Percentiles rank a stretch among this genome's conserved stretches.
These are phyloP conservation scores for Chloroclystis v-ata DNA, from an alignment of 2,888 invertebrate species.

Conservation along the genomic window DNA sequence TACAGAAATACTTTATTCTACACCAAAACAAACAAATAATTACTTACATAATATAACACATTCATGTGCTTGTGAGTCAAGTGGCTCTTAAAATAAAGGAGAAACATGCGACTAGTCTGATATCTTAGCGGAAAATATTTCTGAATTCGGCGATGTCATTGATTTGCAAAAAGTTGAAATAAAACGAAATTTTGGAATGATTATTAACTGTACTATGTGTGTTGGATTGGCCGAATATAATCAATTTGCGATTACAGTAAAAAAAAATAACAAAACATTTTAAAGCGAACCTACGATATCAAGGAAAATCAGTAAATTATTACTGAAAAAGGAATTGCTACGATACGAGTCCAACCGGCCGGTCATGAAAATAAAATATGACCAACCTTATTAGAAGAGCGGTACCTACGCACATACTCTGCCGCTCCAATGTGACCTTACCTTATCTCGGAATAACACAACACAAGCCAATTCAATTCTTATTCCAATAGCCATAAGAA, in stretches of 20 bases:
- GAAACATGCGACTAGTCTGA: background rate
- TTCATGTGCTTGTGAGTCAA: conserved; percentile 3
- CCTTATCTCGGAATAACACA: background rate
- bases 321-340: background rate
- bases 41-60: too few species aligned
- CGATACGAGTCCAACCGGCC: background rate
- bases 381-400: conserved; percentile 1
- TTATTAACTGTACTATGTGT: too few species aligned
- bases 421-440: conserved; percentile 5
- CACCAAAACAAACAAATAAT: too few species aligned
- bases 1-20: too few species aligned
- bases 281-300: too few species aligned
- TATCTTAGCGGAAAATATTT: background rate
- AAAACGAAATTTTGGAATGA: too few species aligned
- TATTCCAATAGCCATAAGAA: background rate
- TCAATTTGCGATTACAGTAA: too few species aligned
- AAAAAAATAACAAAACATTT: too few species aligned
- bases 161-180: too few species aligned
- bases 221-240: too few species aligned
- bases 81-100: conserved; percentile 10
- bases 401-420: background rate
- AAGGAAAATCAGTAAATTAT: too few species aligned
- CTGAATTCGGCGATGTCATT: too few species aligned
- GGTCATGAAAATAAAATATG: conserved; percentile 1
- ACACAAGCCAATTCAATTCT: background rate